Evolutionary conservation across 2,113 vertebrate species (phyloP), one percentile per base, ranked within the genome.

Genomic region (Oryzias woworae): DNA sequence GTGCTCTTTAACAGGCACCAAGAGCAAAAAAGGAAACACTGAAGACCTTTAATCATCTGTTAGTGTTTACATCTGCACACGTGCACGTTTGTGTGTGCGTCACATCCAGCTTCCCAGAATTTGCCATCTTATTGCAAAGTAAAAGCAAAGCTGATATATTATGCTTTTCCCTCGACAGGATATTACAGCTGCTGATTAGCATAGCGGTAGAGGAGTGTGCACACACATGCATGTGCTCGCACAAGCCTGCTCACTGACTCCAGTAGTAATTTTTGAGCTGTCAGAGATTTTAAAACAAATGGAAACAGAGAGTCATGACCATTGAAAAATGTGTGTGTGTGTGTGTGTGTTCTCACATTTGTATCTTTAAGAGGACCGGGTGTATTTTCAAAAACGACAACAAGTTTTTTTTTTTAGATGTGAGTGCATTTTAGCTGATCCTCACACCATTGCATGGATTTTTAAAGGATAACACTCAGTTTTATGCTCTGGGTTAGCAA

Each of bases 121-220:
- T 64, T 18, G 42, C 14, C 0, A 44, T 65, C 75, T 79, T 47
- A 66, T 59, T 69, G 62, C 73, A 85, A 82, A 84, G 75, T 81
- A 80, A 87, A 77, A 77, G 65, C 68, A 20, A 71, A 65, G 44
- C 71, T 62, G 71, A 84, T 81, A 85, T 81, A 85, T 78, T 69
- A 73, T 55, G 68, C 47, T 52, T 70, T 84, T 82, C 41, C 67
- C 1, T 59, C 73, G 66, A 86, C 69, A 15, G 75, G 75, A 77
- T 75, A 76, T 86, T 80, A 85, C 71, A 41, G 67, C 63, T 76
- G 62, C 75, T 78, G 70, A 75, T 85, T 84, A 85, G 55, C 75
- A 86, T 73, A 61, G 50, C 14, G 47, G 48, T 26, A 54, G 36
- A 65, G 53, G 55, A 48, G 67, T 52, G 47, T 16, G 36, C 53